phyloP scores from a whole-genome alignment of 1,140 invertebrate genomes.

The Leptinotarsa lineolata region DNA sequence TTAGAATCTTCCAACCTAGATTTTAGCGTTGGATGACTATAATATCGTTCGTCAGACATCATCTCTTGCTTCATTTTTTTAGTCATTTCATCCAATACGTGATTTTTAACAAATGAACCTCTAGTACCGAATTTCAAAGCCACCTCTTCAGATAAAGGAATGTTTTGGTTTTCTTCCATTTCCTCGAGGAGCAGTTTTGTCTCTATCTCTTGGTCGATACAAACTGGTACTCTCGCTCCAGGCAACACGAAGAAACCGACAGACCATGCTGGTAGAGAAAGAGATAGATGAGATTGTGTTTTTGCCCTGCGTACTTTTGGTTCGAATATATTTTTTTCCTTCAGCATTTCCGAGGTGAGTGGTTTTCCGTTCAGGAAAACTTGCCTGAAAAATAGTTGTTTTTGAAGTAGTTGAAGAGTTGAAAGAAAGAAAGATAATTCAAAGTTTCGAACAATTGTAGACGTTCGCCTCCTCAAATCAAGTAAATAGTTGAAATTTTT shows the following conservation, averaged over 20 bases:
- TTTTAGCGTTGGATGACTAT: constrained; percentile 1
- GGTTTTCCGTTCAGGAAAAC: constrained; percentile 47
- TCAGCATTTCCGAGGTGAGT: constrained; percentile 38
- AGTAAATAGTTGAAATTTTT: no score
- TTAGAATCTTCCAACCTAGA: background rate
- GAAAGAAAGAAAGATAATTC: no score
- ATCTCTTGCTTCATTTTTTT: constrained; percentile 21
- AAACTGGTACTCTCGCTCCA: constrained; percentile 44
- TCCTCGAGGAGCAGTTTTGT: constrained; percentile 43
- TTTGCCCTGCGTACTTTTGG: constrained; percentile 49
- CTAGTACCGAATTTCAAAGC: constrained; percentile 26
- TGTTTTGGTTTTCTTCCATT: constrained; percentile 46
- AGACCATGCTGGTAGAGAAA: constrained; percentile 44
- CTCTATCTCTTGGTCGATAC: constrained; percentile 46
- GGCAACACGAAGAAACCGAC: constrained; percentile 52
- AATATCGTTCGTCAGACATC: constrained; percentile 19
- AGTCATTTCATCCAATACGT: constrained; percentile 3
- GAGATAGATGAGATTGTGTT: constrained; percentile 37
- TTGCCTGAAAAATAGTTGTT: constrained; percentile 39
- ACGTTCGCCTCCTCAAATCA: no score
- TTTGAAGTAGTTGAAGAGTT: no score
- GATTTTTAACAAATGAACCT: constrained; percentile 7
- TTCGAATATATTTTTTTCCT: constrained; percentile 31
- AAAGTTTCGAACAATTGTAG: no score
- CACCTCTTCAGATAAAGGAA: constrained; percentile 35